A percentile compares a stretch with the other conserved stretches of the same genome.
Conservation (phyloP, 2,888 invertebrate genomes). For the Nephrotoma flavescens region DNA sequence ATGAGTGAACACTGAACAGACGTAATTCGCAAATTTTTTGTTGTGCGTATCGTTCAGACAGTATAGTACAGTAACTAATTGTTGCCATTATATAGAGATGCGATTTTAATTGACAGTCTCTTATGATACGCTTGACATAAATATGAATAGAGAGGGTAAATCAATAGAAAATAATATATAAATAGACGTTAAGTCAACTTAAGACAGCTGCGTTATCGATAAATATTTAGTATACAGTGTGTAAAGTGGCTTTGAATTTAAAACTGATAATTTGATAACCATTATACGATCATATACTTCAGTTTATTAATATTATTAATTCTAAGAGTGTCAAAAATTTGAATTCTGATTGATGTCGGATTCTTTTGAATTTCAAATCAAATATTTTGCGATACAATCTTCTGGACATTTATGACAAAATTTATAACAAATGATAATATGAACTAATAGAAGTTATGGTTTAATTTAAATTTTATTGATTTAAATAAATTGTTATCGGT, state of each 20-base stretch:
- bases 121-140: not conserved
- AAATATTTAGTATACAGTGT: not conserved
- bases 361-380: not conserved
- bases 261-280: not conserved
- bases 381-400: not conserved
- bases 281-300: not conserved
- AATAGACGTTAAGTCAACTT: not conserved
- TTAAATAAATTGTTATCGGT: too few relatives aligned
- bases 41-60: not conserved
- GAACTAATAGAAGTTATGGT: too few relatives aligned
- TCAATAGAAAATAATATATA: not conserved
- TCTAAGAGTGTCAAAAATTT: not conserved
- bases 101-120: not conserved
- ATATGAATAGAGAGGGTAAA: not conserved
- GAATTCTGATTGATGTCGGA: not conserved
- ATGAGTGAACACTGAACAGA: not conserved
- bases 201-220: not conserved
- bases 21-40: not conserved
- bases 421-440: too few relatives aligned
- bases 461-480: too few relatives aligned
- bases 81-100: not conserved
- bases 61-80: not conserved
- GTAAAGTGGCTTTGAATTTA: not conserved
- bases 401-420: not conserved
- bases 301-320: too few relatives aligned